A percentile compares a stretch with the other conserved stretches of the same genome.
These are phyloP conservation scores for Drosophila diplacantha DNA, from an alignment of 2,888 invertebrate genomes.

Conservation along the genomic window DNA sequence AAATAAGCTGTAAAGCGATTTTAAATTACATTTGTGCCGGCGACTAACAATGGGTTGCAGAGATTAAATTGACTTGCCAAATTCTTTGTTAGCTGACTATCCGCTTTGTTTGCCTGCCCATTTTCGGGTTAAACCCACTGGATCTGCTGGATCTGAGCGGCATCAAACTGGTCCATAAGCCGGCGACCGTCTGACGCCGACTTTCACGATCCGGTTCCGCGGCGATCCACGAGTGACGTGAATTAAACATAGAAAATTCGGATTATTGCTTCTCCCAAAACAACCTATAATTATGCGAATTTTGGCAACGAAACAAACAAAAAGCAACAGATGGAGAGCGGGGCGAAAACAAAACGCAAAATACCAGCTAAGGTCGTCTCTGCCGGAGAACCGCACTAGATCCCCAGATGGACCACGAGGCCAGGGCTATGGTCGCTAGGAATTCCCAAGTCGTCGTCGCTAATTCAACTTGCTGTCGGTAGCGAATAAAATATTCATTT, in stretches of 20 bases:
- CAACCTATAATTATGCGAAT: conserved; percentile 43
- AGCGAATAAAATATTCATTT: conserved; percentile 30
- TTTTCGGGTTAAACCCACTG: conserved; percentile 60
- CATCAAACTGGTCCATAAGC: conserved; percentile 57
- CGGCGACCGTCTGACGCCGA: conserved; percentile 59
- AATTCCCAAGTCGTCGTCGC: conserved; percentile 22
- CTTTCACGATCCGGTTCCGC: conserved; percentile 64
- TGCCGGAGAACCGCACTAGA: conserved; percentile 33
- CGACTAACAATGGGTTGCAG: conserved; percentile 38
- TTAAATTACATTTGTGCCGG: conserved; percentile 48
- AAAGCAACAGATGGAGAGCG: conserved; percentile 4
- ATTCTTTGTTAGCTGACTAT: conserved; percentile 51
- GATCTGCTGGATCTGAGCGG: conserved; percentile 10
- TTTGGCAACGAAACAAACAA: conserved; percentile 39
- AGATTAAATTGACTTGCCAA: conserved; percentile 50
- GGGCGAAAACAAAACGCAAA: conserved; percentile 16
- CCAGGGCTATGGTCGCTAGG: conserved; percentile 22
- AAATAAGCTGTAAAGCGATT: conserved; percentile 59
- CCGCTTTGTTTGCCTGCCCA: conserved; percentile 20
- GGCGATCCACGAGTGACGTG: conserved; percentile 61
- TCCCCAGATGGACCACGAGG: conserved; percentile 32
- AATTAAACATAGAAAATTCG: conserved; percentile 41
- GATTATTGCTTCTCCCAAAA: conserved; percentile 22
- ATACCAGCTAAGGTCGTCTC: conserved; percentile 34
- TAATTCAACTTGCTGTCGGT: conserved; percentile 24